These are phyloP conservation scores for Octodonta nipae DNA, from an alignment of 2,888 invertebrate genomes.

Conservation along the genomic window DNA sequence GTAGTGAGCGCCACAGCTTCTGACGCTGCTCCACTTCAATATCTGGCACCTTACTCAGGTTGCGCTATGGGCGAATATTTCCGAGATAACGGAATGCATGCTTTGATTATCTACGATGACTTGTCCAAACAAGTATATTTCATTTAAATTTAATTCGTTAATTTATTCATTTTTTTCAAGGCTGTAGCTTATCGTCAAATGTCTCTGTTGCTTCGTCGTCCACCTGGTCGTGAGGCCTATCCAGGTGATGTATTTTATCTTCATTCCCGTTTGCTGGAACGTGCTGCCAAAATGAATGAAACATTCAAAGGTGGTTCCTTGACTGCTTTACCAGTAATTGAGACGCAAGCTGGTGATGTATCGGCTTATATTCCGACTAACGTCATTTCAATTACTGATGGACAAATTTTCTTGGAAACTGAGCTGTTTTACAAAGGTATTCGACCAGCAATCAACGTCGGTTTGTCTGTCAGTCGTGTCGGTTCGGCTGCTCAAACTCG, in stretches of 20 bases:
- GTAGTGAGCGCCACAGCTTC: slow-evolving; percentile 98
- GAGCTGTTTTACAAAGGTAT: slow-evolving; percentile 99
- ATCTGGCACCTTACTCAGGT: slow-evolving; percentile 96
- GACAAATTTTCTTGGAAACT: slow-evolving; percentile 99
- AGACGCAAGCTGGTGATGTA: slow-evolving; percentile 98
- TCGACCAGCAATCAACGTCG: slow-evolving; percentile 98
- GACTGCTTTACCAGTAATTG: slow-evolving; percentile 95
- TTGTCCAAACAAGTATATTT: slow-evolving; percentile 99
- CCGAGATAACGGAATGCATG: slow-evolving; percentile 97
- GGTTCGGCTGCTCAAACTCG: slow-evolving; percentile 98
- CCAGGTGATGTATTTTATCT: slow-evolving; percentile 99
- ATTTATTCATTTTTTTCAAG: no score
- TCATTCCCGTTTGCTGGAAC: slow-evolving; percentile 93
- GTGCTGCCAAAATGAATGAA: slow-evolving; percentile 97
- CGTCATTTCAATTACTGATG: slow-evolving; percentile 98
- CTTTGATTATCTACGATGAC: slow-evolving; percentile 98
- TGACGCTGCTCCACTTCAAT: slow-evolving; percentile 98
- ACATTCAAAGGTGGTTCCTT: slow-evolving; percentile 89
- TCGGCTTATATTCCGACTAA: slow-evolving; percentile 99
- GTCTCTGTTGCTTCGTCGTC: slow-evolving; percentile 96
- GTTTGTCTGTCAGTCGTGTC: slow-evolving; percentile 96
- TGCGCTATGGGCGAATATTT: slow-evolving; percentile 99
- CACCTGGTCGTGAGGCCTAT: slow-evolving; percentile 98
- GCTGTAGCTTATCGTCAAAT: slow-evolving; percentile 45
- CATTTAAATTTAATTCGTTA: slow-evolving; percentile 56